These are phyloP conservation scores for Potorous gilbertii DNA, from an alignment of 2,797 vertebrate genomes.

Conservation along the genomic window DNA sequence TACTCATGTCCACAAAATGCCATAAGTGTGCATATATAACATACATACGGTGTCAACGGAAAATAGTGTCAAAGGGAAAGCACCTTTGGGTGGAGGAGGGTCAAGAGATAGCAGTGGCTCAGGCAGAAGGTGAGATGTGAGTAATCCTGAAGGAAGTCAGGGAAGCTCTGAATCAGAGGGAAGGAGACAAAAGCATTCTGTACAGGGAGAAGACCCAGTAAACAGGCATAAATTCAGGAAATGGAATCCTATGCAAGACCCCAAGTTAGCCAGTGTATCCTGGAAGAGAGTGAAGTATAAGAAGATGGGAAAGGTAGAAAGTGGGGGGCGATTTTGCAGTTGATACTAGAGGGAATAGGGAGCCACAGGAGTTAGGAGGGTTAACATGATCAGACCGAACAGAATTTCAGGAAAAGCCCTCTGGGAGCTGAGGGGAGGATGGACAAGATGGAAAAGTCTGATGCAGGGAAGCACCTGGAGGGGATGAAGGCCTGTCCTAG, in stretches of 20 bases:
- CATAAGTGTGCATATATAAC: neutral
- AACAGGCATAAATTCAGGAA: neutral
- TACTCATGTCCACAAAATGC: neutral
- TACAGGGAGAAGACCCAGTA: neutral
- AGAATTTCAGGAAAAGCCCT: neutral
- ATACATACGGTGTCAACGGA: neutral
- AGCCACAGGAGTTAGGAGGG: neutral
- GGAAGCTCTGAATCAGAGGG: neutral
- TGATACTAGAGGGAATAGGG: no score
- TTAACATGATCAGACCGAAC: neutral
- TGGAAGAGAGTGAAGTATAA: neutral
- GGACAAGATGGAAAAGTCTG: no score
- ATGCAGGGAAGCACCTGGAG: no score
- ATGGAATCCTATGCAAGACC: neutral
- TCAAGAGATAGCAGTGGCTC: neutral
- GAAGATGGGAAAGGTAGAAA: neutral
- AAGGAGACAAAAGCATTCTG: neutral
- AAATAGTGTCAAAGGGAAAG: neutral
- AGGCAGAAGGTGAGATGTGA: neutral
- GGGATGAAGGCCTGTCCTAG: no score
- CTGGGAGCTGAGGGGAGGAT: neutral
- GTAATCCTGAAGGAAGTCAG: neutral
- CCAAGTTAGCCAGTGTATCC: neutral
- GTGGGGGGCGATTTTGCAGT: no score
- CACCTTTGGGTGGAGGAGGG: neutral